Percentiles rank a stretch among this genome's conserved stretches.
Evolutionary conservation across 2,797 vertebrate genomes (phyloP).

Genomic region (Megaceryle alcyon): DNA sequence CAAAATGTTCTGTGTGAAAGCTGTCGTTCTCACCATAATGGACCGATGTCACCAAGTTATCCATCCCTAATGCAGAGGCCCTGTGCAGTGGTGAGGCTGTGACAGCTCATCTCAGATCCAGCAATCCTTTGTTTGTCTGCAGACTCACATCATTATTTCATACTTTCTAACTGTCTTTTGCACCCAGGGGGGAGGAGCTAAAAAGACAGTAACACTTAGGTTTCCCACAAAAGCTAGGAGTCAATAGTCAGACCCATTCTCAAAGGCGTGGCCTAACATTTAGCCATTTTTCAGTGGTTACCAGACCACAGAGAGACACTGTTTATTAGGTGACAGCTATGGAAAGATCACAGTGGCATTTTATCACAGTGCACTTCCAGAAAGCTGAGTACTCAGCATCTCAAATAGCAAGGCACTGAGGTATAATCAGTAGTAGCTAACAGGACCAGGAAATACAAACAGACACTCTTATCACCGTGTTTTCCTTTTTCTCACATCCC

Average conservation of each 20-base stretch:
- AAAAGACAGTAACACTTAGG: background rate
- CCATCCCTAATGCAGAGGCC: background rate
- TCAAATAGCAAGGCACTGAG: background rate
- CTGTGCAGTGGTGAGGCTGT: background rate
- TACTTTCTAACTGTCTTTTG: background rate
- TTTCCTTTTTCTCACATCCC: background rate
- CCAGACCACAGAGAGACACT: background rate
- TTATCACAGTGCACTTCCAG: background rate
- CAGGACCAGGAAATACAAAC: background rate
- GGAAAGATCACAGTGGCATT: background rate
- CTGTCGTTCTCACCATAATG: background rate
- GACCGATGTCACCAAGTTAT: rapidly evolving
- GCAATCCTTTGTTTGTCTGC: background rate
- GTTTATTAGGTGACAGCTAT: background rate
- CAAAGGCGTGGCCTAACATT: background rate
- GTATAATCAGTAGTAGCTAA: background rate
- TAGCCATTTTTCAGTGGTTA: background rate
- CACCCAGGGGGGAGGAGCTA: background rate
- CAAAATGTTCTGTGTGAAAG: background rate
- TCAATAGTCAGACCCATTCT: background rate
- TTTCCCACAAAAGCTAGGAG: background rate
- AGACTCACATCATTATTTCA: background rate
- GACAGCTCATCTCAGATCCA: background rate
- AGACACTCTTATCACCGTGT: background rate
- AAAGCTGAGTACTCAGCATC: background rate